These are phyloP conservation scores for Peromyscus aztecus DNA, from an alignment of 2,797 vertebrate genomes.

Conservation along the genomic window DNA sequence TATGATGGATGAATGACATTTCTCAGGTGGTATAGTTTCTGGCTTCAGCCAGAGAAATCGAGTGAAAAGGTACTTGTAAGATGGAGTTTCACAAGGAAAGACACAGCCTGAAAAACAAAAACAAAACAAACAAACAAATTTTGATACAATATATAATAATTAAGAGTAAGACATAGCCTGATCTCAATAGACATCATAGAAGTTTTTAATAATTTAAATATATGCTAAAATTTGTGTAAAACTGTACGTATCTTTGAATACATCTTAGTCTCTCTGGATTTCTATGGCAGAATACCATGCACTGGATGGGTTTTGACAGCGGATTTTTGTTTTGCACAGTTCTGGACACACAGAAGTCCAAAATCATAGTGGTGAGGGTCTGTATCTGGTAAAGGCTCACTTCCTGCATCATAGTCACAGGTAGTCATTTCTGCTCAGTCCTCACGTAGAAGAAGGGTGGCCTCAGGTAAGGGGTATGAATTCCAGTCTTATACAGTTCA, in stretches of 20 bases:
- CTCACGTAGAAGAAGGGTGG: rapidly evolving
- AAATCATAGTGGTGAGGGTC: background rate
- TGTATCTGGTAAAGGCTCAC: background rate
- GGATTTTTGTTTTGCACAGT: background rate
- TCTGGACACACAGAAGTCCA: background rate
- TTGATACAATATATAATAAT: background rate
- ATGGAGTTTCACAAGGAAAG: background rate
- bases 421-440: background rate
- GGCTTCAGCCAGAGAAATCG: background rate
- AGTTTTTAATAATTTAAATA: background rate
- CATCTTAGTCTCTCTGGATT: background rate
- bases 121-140: background rate
- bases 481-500: background rate
- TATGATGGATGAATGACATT: too few relatives aligned
- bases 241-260: background rate
- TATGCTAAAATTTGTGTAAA: background rate
- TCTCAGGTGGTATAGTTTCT: background rate
- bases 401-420: background rate
- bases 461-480: background rate
- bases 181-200: background rate
- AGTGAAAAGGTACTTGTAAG: background rate
- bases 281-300: background rate
- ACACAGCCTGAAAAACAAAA: background rate
- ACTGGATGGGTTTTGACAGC: background rate
- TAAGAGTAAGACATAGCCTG: background rate